Base-by-base conservation (phyloP, 1,140 invertebrate species). In the Goniozus legneri region DNA sequence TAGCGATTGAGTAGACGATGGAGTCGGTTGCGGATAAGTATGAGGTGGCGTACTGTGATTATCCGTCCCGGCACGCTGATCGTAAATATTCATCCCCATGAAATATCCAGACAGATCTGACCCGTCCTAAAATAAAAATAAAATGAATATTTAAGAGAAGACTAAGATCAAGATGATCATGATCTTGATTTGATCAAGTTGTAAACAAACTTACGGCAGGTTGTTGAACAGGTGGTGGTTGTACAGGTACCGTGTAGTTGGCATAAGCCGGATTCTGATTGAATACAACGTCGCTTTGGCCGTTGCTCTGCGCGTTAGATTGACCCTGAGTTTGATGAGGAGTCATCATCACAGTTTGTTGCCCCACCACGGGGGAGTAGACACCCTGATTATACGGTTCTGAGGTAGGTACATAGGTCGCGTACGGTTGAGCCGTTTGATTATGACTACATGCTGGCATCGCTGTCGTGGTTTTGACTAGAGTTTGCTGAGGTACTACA, bases 11-110 rank as follows among this genome's bases (percentile, higher is more conserved):
- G 62, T 69, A 3, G 62, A 37, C 1, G 65, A 47, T 24, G 60
- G 65, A 20, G 67, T 60, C 8, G 64, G 58, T 46, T 69, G 71
- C 1, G 65, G 57, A 50, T 64, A 72, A 18, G 43, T 31, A 41
- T 73, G 67, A 6, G 67, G 53, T 35, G 67, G 56, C 12, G 65
- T 64, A 3, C 61, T 41, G 20, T 72, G 67, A 51, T 46, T 58
- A 37, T 76, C 73, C n/a, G 58, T 59, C 7, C 38, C 43, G 27
- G 49, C 54, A n/a, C 71, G 54, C 38, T 71, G 71, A 34, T 74
- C 71, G 36, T 74, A 73, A 15, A 76, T 57, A 50, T 70, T 73
- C 68, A 76, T 71, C 1, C 73, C 71, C 64, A 74, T 66, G 42
- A 74, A 75, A 47, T 71, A 75, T 15, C 71, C 66, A 6, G 73